phyloP scores from a whole-genome alignment of 2,797 vertebrate species.

The Microchirus variegatus region DNA sequence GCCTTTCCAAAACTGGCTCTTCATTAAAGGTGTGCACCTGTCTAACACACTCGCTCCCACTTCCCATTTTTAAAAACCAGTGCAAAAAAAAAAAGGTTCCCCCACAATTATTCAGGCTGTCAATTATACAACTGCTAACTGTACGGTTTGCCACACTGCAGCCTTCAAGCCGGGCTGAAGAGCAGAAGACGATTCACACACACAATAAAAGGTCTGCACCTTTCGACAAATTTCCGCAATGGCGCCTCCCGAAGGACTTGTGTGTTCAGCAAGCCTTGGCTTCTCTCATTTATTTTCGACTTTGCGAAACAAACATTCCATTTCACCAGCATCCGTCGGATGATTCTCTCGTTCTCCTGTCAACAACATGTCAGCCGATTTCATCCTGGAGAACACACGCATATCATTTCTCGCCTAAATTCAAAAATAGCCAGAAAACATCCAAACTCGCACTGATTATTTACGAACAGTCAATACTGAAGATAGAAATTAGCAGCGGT shows the following conservation, averaged over 20 bases:
- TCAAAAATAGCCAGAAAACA: slow-evolving; percentile 23
- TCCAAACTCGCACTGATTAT: slow-evolving; percentile 36
- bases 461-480: slow-evolving; percentile 20
- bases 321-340: slow-evolving; percentile 37
- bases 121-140: slow-evolving; percentile 11
- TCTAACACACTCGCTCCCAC: slow-evolving; percentile 5
- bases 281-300: slow-evolving; percentile 51
- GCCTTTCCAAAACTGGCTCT: neutral
- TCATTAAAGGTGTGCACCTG: neutral
- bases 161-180: slow-evolving; percentile 5
- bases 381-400: slow-evolving; percentile 9
- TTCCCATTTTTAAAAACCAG: slow-evolving; percentile 9
- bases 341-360: slow-evolving; percentile 38
- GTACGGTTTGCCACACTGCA: slow-evolving; percentile 17
- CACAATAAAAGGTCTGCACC: slow-evolving; percentile 6
- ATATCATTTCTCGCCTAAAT: slow-evolving; percentile 47
- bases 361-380: slow-evolving; percentile 47
- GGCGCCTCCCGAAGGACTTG: slow-evolving; percentile 50
- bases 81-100: slow-evolving; percentile 11
- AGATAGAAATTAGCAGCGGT: slow-evolving; percentile 39
- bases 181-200: neutral
- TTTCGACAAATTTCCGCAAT: slow-evolving; percentile 30
- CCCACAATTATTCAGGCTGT: slow-evolving; percentile 10
- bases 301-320: slow-evolving; percentile 59
- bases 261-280: slow-evolving; percentile 35